Base-by-base conservation (phyloP, 2,113 vertebrate genomes). In the Labrus mixtus region DNA sequence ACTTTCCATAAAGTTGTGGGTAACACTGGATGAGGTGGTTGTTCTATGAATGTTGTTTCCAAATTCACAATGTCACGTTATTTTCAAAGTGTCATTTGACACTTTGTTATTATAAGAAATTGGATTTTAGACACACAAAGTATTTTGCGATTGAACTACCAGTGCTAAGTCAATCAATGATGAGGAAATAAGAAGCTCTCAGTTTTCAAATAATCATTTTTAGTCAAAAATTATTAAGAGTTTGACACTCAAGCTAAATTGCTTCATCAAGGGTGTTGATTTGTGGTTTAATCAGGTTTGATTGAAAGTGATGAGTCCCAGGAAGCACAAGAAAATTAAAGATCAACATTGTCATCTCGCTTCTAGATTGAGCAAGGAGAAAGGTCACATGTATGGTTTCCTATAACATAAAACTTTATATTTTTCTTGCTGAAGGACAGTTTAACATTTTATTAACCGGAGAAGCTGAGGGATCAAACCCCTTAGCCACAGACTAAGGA, bases 231-330 rank as follows among this genome's bases (percentile, higher is more conserved):
- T 41, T 11, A 41, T 68, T 41, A 39, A 19, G 9, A 48, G 22
- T 48, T n/a, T 39, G 25, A 48, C 8, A 10, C 39, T 48, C 6
- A 19, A 2, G 2, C 20, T 22, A 37, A 39, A 22, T 20, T 63
- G 22, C 19, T 33, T 56, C 19, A 23, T 36, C 6, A 19, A 19
- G 9, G 11, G 23, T 19, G 19, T 48, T 45, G 36, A 20, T 29
- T 33, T 60, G 10, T 16, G 8, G 8, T 59, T 66, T 46, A 15
- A 56, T 74, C 7, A 74, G 39, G 25, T 57, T 65, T 64, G 39
- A 63, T 6, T 50, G 10, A 20, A 33, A 59, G 25, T 55, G 50
- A 13, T 19, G 23, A 13, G 25, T 68, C 50, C 6, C 4, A n/a
- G 8, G 16, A 43, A 69, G 33, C 54, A 20, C 5, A 17, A 33